Conservation (phyloP, 2,888 invertebrate species). For the Caenorhabditis uteleia region DNA sequence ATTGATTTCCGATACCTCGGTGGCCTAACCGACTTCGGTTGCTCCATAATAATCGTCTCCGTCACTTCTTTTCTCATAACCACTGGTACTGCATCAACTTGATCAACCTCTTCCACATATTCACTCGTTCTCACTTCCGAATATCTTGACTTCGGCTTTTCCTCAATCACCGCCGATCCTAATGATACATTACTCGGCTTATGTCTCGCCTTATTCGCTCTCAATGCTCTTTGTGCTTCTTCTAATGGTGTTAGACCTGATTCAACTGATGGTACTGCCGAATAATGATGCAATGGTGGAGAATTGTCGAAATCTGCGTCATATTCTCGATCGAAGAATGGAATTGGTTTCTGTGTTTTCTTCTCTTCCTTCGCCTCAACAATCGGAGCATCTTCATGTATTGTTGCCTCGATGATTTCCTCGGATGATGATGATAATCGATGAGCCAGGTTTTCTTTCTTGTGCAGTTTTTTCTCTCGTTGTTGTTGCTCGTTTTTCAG, state of each 20-base stretch:
- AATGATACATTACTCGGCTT: constrained; percentile 29
- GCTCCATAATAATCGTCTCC: too few species aligned
- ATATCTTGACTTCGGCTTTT: neutral
- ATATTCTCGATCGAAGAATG: constrained; percentile 21
- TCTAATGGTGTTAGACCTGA: constrained; percentile 29
- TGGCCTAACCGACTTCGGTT: constrained; percentile 26
- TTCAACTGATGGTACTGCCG: constrained; percentile 7
- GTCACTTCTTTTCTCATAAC: constrained; percentile 11
- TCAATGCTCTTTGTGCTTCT: constrained; percentile 37
- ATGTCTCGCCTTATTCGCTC: constrained; percentile 37
- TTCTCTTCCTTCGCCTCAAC: constrained; percentile 23
- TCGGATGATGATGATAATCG: constrained; percentile 49
- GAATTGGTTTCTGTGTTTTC: constrained; percentile 21
- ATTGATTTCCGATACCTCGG: constrained; percentile 30
- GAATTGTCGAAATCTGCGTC: constrained; percentile 36
- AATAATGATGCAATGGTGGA: constrained; percentile 37
- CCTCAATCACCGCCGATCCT: neutral
- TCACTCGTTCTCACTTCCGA: constrained; percentile 2
- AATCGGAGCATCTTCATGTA: constrained; percentile 41
- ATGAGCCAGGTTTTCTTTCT: constrained; percentile 32
- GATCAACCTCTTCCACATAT: neutral
- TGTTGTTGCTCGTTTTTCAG: neutral
- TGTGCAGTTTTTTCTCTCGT: constrained; percentile 19
- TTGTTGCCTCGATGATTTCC: constrained; percentile 48
- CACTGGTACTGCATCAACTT: constrained; percentile 13